These are phyloP conservation scores for Solenodon paradoxus DNA, from an alignment of 2,113 vertebrate genomes.

Conservation along the genomic window DNA sequence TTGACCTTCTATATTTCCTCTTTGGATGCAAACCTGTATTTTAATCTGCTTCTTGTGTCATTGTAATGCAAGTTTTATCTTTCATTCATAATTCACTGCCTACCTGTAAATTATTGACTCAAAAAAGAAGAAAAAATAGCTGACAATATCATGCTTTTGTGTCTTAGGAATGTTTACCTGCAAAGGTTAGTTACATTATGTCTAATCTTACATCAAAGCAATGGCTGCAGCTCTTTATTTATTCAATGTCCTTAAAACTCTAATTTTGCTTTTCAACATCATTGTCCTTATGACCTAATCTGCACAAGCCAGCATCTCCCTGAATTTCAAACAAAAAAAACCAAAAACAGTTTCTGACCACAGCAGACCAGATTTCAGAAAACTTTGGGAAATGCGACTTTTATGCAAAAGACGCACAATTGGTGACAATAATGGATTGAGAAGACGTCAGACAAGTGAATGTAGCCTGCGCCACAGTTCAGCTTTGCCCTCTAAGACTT, in stretches of 20 bases:
- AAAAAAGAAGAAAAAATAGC: too few species aligned
- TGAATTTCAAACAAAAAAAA: neutral
- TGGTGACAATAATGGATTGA: neutral
- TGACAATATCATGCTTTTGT: neutral
- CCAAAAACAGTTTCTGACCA: neutral
- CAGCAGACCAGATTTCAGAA: neutral
- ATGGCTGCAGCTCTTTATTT: neutral
- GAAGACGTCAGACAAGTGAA: neutral
- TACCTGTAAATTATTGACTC: neutral
- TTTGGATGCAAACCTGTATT: too few species aligned
- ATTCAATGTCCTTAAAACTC: neutral
- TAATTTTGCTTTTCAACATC: neutral
- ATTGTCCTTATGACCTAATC: neutral
- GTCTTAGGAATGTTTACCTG: neutral
- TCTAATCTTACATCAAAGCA: neutral
- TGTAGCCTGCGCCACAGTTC: neutral
- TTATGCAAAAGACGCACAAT: neutral
- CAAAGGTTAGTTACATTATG: neutral
- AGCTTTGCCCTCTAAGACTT: neutral
- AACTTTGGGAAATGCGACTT: conserved; percentile 6
- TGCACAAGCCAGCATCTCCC: neutral
- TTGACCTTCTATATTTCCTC: too few species aligned
- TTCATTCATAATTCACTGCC: neutral
- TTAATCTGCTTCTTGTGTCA: neutral
- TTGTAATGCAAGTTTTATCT: neutral